phyloP scores from a whole-genome alignment of 1,140 invertebrate genomes.

The Drosophila pectinifera region DNA sequence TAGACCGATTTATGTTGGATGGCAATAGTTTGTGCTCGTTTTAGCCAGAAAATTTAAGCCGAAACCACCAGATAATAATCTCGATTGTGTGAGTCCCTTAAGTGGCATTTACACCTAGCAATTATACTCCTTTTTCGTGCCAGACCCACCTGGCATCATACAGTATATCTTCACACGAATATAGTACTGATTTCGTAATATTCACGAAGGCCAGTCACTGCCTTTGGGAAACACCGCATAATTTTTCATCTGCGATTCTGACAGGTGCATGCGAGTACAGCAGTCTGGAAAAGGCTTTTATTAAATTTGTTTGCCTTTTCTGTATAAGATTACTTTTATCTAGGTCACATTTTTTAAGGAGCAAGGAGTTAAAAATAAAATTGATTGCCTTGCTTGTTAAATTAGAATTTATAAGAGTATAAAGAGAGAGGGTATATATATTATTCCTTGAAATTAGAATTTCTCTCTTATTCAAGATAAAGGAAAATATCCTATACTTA shows the following conservation, averaged over 20 bases:
- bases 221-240: constrained; percentile 14
- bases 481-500: too few species aligned
- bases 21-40: constrained; percentile 8
- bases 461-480: too few species aligned
- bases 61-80: background rate
- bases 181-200: constrained; percentile 4
- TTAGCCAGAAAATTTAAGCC: background rate
- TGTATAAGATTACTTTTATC: background rate
- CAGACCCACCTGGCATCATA: background rate
- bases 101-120: constrained; percentile 1
- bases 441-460: too few species aligned
- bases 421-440: too few species aligned
- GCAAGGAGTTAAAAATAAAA: constrained; percentile 1
- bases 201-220: background rate
- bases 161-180: constrained; percentile 7
- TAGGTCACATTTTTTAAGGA: constrained; percentile 16
- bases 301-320: constrained; percentile 23
- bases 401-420: background rate
- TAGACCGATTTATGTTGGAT: background rate
- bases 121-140: background rate
- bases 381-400: constrained; percentile 2
- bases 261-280: constrained; percentile 27
- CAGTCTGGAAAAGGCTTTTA: constrained; percentile 8
- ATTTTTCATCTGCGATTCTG: constrained; percentile 26
- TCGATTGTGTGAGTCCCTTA: constrained; percentile 1